Percentiles rank a stretch among this genome's conserved stretches.
Conservation (phyloP, 23 tunicate genomes). For the Oikopleura vanhoeffeni region DNA sequence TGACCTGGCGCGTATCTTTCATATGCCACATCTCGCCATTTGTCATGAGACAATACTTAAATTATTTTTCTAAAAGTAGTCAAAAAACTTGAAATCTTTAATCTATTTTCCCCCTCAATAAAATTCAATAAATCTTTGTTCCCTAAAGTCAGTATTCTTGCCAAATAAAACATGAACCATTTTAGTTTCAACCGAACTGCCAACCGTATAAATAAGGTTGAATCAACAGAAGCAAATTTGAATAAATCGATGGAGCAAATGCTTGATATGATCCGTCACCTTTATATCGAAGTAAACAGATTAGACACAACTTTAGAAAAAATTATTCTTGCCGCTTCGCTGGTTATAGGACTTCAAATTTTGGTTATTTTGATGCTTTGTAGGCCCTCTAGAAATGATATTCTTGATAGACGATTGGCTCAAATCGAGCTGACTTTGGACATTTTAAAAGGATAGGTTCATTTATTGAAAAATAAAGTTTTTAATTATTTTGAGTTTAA, state of each 20-base stretch:
- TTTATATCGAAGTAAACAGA: neutral
- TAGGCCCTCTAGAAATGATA: neutral
- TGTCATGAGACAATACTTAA: no score
- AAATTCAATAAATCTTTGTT: no score
- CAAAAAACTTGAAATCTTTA: no score
- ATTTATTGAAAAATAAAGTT: no score
- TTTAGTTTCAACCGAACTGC: neutral
- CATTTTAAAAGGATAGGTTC: neutral
- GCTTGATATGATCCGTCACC: neutral
- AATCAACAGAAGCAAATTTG: neutral
- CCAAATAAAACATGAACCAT: no score
- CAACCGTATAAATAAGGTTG: neutral
- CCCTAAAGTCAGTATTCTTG: no score
- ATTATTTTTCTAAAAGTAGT: no score
- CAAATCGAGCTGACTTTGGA: neutral
- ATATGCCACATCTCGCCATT: no score
- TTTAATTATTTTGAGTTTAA: no score
- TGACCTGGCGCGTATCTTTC: no score
- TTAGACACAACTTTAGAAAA: slow-evolving; percentile 12
- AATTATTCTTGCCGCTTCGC: neutral
- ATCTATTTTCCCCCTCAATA: no score
- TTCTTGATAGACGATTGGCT: neutral
- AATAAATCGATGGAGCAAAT: neutral
- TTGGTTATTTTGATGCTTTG: neutral
- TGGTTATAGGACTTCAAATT: neutral